Percentiles rank a stretch among this genome's conserved stretches.
These are phyloP conservation scores for Myioborus miniatus DNA, from an alignment of 2,797 vertebrate species.

Conservation along the genomic window DNA sequence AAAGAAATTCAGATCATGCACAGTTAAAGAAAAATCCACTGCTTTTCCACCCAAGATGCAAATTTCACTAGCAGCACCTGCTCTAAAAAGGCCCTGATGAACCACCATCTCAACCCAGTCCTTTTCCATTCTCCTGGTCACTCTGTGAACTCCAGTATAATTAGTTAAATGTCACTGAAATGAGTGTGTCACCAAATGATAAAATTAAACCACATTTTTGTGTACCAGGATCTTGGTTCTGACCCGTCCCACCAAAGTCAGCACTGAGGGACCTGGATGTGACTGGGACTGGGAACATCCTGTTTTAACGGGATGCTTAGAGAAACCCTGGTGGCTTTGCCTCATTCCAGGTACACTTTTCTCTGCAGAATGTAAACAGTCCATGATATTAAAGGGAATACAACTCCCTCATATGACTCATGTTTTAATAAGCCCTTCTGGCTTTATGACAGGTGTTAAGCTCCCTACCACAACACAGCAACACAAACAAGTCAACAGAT, in stretches of 20 bases:
- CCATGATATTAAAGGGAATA: background rate
- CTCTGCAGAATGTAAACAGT: background rate
- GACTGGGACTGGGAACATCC: accelerated
- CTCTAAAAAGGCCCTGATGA: background rate
- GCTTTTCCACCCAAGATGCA: background rate
- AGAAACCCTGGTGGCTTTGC: background rate
- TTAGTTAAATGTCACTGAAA: background rate
- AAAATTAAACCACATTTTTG: background rate
- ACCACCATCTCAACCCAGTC: background rate
- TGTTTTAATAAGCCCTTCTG: background rate
- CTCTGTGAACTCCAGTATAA: background rate
- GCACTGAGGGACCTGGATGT: background rate
- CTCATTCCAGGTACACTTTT: background rate
- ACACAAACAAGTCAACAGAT: background rate
- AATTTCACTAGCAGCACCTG: background rate
- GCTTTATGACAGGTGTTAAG: background rate
- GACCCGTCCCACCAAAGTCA: background rate
- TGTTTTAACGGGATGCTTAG: background rate
- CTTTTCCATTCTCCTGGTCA: background rate
- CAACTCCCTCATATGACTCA: background rate
- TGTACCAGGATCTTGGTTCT: background rate
- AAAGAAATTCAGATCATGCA: background rate
- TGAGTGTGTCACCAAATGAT: background rate
- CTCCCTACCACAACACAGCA: background rate
- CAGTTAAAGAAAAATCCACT: background rate